phyloP scores from a whole-genome alignment of 2,113 vertebrate species.

The Arenaria interpres region DNA sequence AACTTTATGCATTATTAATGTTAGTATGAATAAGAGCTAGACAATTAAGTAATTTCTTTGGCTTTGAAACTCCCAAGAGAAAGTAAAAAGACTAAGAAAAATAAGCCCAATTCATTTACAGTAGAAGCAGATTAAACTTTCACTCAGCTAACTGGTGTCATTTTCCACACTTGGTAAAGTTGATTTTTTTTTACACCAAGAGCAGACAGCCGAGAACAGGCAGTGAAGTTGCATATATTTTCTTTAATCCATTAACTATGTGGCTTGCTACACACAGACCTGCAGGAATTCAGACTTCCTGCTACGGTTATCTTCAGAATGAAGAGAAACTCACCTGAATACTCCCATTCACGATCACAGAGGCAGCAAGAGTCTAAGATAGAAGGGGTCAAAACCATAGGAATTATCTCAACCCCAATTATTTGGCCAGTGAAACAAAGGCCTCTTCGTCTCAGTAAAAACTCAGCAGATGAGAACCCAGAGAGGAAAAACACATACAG shows the following conservation, averaged over 20 bases:
- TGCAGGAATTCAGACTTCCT: conserved; percentile 71
- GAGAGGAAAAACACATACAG: conserved; percentile 15
- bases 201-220: background rate
- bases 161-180: background rate
- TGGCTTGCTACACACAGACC: conserved; percentile 60
- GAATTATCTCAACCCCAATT: conserved; percentile 85
- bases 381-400: conserved; percentile 73
- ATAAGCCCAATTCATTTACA: background rate
- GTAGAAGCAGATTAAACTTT: background rate
- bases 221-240: conserved; percentile 1
- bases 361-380: conserved; percentile 68
- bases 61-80: background rate
- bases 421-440: conserved; percentile 81
- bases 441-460: conserved; percentile 52
- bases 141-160: background rate
- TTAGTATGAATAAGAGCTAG: background rate
- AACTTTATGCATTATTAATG: background rate
- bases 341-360: background rate
- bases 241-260: conserved; percentile 49
- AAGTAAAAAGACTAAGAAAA: background rate
- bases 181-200: background rate
- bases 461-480: conserved; percentile 55
- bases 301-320: conserved; percentile 60
- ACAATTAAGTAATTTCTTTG: background rate
- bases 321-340: conserved; percentile 69